Conservation (phyloP, 2,113 vertebrate genomes). For the Oncorhynchus keta region DNA sequence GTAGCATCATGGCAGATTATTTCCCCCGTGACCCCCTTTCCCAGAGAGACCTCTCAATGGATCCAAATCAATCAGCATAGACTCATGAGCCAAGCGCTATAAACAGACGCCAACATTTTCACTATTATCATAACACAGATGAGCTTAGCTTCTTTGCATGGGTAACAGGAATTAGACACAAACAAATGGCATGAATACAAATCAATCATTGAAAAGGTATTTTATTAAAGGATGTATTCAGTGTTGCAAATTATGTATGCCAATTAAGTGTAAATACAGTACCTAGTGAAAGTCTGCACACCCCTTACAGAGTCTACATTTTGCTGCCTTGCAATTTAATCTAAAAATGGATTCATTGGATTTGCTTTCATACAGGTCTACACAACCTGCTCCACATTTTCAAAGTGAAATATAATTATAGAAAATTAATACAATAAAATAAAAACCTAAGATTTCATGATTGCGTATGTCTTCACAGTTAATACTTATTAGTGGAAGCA, state of each 20-base stretch:
- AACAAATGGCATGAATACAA: neutral
- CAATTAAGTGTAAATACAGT: neutral
- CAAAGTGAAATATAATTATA: too few relatives aligned
- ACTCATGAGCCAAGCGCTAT: neutral
- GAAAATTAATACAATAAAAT: too few relatives aligned
- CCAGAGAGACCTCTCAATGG: neutral
- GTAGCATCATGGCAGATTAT: slow-evolving; percentile 2
- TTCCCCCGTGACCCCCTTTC: neutral
- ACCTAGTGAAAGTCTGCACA: too few relatives aligned
- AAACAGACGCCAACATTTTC: slow-evolving; percentile 1
- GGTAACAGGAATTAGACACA: neutral
- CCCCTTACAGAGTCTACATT: too few relatives aligned
- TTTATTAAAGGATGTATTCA: neutral
- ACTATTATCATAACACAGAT: neutral
- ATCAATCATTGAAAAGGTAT: neutral
- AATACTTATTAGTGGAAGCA: too few relatives aligned
- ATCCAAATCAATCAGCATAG: neutral
- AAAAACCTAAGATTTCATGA: too few relatives aligned
- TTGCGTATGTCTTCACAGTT: too few relatives aligned
- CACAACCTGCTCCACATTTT: too few relatives aligned
- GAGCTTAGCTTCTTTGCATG: neutral
- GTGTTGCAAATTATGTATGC: neutral
- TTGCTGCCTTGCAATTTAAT: too few relatives aligned
- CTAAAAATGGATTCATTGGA: too few relatives aligned
- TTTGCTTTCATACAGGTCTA: too few relatives aligned